phyloP scores from a whole-genome alignment of 2,888 invertebrate species.

The Siphonodentalium dalli region DNA sequence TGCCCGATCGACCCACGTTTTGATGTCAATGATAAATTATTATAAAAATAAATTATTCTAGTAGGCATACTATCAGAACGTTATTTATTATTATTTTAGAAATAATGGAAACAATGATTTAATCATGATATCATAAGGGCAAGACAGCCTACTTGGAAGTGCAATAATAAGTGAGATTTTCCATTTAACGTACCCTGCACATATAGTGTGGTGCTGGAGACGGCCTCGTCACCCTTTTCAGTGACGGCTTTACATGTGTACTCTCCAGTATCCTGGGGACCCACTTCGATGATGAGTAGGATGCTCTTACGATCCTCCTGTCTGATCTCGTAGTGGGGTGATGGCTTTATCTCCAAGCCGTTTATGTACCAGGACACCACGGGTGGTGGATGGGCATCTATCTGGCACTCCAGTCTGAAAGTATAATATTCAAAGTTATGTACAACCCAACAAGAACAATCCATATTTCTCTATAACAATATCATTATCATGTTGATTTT shows the following conservation, averaged over 20 bases:
- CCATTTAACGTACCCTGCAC: constrained; percentile 56
- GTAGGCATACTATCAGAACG: no score
- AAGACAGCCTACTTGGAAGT: no score
- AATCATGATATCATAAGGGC: no score
- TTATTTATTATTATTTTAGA: no score
- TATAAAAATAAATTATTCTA: no score
- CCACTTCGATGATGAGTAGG: constrained; percentile 60
- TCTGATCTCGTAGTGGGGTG: constrained; percentile 58
- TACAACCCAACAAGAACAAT: no score
- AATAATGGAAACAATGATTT: no score
- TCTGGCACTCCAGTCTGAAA: constrained; percentile 56
- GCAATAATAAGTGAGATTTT: no score
- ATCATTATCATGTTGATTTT: background rate
- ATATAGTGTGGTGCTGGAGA: constrained; percentile 85
- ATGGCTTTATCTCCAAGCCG: constrained; percentile 64
- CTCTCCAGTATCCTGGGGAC: constrained; percentile 92
- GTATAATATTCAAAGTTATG: background rate
- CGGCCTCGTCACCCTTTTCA: constrained; percentile 92
- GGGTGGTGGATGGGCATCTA: constrained; percentile 59
- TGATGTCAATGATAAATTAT: no score
- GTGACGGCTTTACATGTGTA: constrained; percentile 94
- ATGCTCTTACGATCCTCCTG: constrained; percentile 53
- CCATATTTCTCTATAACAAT: no score
- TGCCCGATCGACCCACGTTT: no score
- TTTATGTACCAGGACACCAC: constrained; percentile 67